Evolutionary conservation across 2,113 vertebrate genomes (phyloP).

Genomic region (Gulo gulo): DNA sequence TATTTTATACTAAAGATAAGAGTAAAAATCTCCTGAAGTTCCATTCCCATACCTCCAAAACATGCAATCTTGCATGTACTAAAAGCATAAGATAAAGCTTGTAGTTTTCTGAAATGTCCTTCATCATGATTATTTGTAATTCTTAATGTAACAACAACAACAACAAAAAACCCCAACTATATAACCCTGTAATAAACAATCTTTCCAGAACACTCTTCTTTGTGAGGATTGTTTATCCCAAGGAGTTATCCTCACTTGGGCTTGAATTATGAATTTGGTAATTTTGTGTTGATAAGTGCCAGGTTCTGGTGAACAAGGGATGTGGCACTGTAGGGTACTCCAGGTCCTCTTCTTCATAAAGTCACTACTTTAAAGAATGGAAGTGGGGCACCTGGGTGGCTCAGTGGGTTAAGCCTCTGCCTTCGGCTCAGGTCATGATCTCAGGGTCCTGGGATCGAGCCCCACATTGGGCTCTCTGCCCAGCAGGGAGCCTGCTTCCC

Average conservation of each 20-base stretch:
- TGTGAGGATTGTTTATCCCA: not conserved
- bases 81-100: not conserved
- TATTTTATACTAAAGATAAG: not conserved
- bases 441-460: too few species aligned
- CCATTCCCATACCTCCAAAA: not conserved
- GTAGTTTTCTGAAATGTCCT: not conserved
- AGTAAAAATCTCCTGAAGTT: not conserved
- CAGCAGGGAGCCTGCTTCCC: too few species aligned
- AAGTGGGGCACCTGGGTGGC: too few species aligned
- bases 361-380: too few species aligned
- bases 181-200: not conserved
- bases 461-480: too few species aligned
- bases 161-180: not conserved
- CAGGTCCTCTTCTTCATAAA: too few species aligned
- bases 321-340: too few species aligned
- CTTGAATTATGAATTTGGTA: too few species aligned
- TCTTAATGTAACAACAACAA: not conserved
- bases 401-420: too few species aligned
- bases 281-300: too few species aligned
- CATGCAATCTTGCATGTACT: not conserved
- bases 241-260: not conserved
- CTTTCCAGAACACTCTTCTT: not conserved
- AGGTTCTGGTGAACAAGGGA: too few species aligned
- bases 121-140: not conserved
- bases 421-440: too few species aligned